Base-by-base conservation (phyloP, 2,113 vertebrate species). In the Hippocampus zosterae region DNA sequence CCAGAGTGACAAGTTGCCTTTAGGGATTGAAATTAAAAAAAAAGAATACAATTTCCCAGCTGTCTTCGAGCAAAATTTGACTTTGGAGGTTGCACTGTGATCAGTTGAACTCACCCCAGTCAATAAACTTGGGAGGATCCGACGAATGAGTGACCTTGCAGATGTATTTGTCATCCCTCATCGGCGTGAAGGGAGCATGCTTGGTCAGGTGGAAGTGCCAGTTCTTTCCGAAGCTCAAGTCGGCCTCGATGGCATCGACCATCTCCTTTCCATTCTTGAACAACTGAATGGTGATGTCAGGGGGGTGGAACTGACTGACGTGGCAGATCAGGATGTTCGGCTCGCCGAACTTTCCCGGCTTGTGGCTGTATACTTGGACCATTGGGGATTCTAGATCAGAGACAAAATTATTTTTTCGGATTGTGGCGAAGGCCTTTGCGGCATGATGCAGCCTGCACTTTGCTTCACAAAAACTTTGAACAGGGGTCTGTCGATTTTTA, bases 141-240 rank as follows among this genome's bases (percentile, higher is more conserved):
- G 0, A 0, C 1, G 92, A 33, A 1, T 98, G 96, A 0, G 0
- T 9, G 67, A 97, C 94, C 0, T 0, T 53, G 82, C 95, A 98
- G 18, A 0, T 0, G 37, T 82, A 94, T 0, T 0, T 0, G 0
- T 88, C 79, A 0, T 0, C 61, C 0, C 0, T 0, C 0, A 0
- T 0, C 0, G 94, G 93, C 0, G 0, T 76, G 72, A 96, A 93
- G 0, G 2, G 0, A 0, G 1, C 81, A 0, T 71, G 63, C 18
- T 68, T 89, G 74, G 94, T 93, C 55, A 92, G 91, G 33, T 95
- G 83, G 82, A 96, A 98, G 15, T 83, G 68, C 95, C 96, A 96
- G 65, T 91, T 74, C 0, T 88, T 64, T 0, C 86, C 85, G 83
- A 97, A 98, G 71, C 94, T 87, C 85, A 96, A 85, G 81, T 98